Percentiles rank a stretch among this genome's conserved stretches.
These are phyloP conservation scores for Eumeta japonica DNA, from an alignment of 1,140 invertebrate genomes.

Conservation along the genomic window DNA sequence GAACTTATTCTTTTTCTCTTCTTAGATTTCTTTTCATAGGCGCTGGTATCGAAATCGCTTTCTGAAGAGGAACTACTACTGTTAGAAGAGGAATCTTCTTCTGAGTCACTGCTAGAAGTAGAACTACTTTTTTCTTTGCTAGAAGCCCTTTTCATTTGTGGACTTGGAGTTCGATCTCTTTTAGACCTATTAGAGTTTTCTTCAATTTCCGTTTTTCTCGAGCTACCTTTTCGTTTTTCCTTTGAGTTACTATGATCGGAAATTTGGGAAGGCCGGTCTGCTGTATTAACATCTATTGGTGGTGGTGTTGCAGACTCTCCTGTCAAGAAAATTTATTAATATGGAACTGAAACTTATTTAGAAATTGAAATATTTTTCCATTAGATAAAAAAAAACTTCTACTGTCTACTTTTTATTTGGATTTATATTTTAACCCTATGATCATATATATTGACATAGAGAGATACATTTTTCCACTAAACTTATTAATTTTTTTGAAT, in stretches of 20 bases:
- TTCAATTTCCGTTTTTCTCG: slow-evolving; percentile 26
- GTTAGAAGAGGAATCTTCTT: slow-evolving; percentile 29
- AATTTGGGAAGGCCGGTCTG: slow-evolving; percentile 36
- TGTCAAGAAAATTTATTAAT: no score
- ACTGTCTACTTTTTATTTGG: no score
- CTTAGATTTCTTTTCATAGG: slow-evolving; percentile 24
- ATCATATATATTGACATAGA: no score
- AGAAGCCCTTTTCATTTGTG: slow-evolving; percentile 22
- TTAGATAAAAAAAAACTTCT: no score
- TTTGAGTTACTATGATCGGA: slow-evolving; percentile 29
- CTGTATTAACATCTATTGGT: slow-evolving; percentile 34
- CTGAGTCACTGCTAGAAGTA: slow-evolving; percentile 28
- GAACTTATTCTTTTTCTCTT: slow-evolving; percentile 39
- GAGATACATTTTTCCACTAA: no score
- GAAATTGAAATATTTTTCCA: no score
- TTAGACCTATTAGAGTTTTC: slow-evolving; percentile 32
- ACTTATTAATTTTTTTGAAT: no score
- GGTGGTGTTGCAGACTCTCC: slow-evolving; percentile 42
- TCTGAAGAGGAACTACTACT: slow-evolving; percentile 33
- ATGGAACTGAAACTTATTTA: no score
- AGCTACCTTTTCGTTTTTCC: slow-evolving; percentile 32
- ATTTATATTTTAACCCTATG: no score
- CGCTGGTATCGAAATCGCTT: slow-evolving; percentile 24
- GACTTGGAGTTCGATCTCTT: slow-evolving; percentile 39
- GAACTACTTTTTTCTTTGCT: slow-evolving; percentile 23